Conservation (phyloP, 2,113 vertebrate genomes). For the Menidia beryllina region DNA sequence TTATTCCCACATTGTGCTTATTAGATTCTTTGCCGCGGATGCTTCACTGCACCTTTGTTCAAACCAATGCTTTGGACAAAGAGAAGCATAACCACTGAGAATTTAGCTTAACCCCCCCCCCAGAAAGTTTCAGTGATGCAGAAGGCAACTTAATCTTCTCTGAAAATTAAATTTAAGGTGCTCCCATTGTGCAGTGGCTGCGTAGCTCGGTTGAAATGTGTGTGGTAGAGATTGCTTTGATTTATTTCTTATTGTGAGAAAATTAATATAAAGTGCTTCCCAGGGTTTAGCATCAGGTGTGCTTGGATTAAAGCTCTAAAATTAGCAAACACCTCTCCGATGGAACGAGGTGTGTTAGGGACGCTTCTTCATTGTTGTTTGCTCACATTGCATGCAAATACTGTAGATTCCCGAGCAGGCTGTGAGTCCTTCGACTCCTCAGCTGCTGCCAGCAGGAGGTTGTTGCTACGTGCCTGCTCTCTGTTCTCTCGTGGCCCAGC, state of each 20-base stretch:
- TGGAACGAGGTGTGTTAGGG: conserved; percentile 6
- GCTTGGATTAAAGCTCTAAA: conserved; percentile 26
- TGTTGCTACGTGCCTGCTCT: conserved; percentile 76
- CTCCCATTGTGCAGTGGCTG: conserved; percentile 43
- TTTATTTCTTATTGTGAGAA: conserved; percentile 10
- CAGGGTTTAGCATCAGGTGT: neutral
- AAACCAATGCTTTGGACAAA: conserved; percentile 67
- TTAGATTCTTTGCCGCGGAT: conserved; percentile 83
- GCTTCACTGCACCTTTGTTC: conserved; percentile 80
- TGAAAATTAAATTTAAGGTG: conserved; percentile 66
- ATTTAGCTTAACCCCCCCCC: conserved; percentile 66
- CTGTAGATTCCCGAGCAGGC: conserved; percentile 37
- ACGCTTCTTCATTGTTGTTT: conserved; percentile 19
- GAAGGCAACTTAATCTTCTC: conserved; percentile 71
- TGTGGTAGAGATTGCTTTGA: conserved; percentile 7
- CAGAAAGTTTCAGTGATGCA: conserved; percentile 67
- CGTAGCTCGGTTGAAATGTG: conserved; percentile 21
- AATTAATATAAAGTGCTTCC: conserved; percentile 1
- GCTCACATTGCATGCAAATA: conserved; percentile 37
- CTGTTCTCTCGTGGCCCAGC: conserved; percentile 74
- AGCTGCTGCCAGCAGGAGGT: conserved; percentile 75
- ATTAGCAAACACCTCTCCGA: conserved; percentile 18
- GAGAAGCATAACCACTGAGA: conserved; percentile 65
- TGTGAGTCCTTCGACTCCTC: conserved; percentile 45
- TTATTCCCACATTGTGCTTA: conserved; percentile 87